These are phyloP conservation scores for Mechanitis mazaeus DNA, from an alignment of 2,888 invertebrate species.

Conservation along the genomic window DNA sequence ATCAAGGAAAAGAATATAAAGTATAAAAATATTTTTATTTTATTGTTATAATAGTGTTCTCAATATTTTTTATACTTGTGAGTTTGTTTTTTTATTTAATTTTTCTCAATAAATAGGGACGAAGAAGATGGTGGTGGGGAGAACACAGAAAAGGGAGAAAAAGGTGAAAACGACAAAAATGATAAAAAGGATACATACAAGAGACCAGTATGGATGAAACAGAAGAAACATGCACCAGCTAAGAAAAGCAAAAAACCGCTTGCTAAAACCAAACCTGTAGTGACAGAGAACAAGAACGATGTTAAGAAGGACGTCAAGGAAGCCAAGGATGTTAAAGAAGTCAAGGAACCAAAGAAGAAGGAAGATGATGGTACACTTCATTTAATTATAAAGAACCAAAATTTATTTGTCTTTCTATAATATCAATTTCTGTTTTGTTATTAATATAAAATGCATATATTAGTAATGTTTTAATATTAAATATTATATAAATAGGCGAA, in stretches of 20 bases:
- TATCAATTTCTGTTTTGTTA: too few relatives aligned
- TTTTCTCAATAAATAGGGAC: slow-evolving; percentile 51
- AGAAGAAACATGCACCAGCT: slow-evolving; percentile 75
- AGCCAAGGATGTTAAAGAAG: slow-evolving; percentile 47
- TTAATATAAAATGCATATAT: too few relatives aligned
- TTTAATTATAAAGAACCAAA: too few relatives aligned
- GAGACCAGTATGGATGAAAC: slow-evolving; percentile 89
- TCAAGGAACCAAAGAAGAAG: slow-evolving; percentile 68
- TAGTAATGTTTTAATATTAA: too few relatives aligned
- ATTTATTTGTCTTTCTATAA: too few relatives aligned
- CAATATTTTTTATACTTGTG: too few relatives aligned
- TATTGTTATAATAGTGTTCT: too few relatives aligned
- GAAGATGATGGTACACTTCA: slow-evolving; percentile 42
- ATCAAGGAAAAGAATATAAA: slow-evolving; percentile 80
- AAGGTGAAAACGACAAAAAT: slow-evolving; percentile 56
- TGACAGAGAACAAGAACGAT: slow-evolving; percentile 13
- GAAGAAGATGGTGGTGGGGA: slow-evolving; percentile 74
- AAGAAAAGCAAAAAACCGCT: slow-evolving; percentile 79
- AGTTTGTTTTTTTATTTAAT: too few relatives aligned
- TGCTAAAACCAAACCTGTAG: slow-evolving; percentile 39
- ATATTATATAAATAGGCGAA: slow-evolving; percentile 40
- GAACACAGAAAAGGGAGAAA: slow-evolving; percentile 52
- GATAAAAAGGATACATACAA: slow-evolving; percentile 75
- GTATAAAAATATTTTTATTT: slow-evolving; percentile 39
- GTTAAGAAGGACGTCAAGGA: slow-evolving; percentile 37